These are phyloP conservation scores for Drymodes brunneopygia DNA, from an alignment of 2,113 vertebrate species.

Conservation along the genomic window DNA sequence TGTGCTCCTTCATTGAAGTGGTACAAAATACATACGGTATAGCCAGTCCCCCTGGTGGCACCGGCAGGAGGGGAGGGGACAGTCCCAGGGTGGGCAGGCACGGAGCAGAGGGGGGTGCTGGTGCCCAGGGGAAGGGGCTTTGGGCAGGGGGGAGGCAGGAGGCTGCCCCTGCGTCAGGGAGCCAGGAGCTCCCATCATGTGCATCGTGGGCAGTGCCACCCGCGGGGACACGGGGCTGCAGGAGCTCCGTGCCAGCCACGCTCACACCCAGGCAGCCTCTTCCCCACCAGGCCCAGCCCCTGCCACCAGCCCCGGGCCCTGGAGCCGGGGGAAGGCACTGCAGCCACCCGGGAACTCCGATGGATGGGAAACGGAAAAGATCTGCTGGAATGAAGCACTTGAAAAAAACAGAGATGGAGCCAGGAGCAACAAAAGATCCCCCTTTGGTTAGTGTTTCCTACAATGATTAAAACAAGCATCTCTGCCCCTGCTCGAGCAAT, in stretches of 20 bases:
- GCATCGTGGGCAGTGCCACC: background rate
- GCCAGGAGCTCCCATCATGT: constrained; percentile 43
- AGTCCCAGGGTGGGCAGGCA: background rate
- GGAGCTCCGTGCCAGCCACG: rapidly evolving
- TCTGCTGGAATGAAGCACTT: background rate
- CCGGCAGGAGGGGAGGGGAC: background rate
- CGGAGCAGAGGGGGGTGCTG: background rate
- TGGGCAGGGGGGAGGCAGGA: background rate
- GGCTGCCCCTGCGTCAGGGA: constrained; percentile 46
- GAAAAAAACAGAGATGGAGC: background rate
- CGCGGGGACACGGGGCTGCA: rapidly evolving
- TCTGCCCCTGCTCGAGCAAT: background rate
- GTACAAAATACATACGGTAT: constrained; percentile 70
- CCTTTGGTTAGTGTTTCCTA: constrained; percentile 45
- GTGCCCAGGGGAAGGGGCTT: background rate
- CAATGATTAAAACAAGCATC: background rate
- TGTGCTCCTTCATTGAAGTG: constrained; percentile 67
- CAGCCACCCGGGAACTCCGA: rapidly evolving
- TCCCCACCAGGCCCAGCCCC: background rate
- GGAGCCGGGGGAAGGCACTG: background rate
- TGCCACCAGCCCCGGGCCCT: background rate
- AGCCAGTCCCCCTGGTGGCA: background rate
- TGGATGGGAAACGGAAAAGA: rapidly evolving
- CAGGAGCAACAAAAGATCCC: background rate
- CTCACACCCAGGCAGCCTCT: background rate